A percentile compares a stretch with the other conserved stretches of the same genome.
These are phyloP conservation scores for Misgurnus mizolepis DNA, from an alignment of 2,113 vertebrate genomes.

Conservation along the genomic window DNA sequence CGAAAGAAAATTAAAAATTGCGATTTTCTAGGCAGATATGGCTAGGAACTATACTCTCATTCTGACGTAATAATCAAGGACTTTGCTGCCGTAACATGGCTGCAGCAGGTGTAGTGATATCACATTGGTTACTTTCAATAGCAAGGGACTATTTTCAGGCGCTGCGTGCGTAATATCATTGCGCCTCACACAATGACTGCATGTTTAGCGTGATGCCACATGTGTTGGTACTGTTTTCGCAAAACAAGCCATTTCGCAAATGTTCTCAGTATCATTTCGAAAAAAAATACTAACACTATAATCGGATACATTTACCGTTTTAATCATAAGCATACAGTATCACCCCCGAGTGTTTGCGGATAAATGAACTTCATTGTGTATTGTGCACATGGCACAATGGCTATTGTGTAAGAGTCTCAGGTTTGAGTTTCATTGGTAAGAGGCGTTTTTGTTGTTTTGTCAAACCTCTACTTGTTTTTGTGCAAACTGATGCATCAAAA, in stretches of 20 bases:
- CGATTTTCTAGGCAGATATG: no score
- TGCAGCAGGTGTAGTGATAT: no score
- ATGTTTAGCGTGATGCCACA: slow-evolving; percentile 12
- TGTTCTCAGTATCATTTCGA: slow-evolving; percentile 35
- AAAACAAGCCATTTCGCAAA: background rate
- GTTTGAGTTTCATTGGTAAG: slow-evolving; percentile 61
- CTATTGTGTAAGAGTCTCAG: slow-evolving; percentile 62
- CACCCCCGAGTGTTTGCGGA: slow-evolving; percentile 56
- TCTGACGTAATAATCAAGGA: no score
- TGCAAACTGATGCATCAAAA: background rate
- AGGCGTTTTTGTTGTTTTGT: slow-evolving; percentile 49
- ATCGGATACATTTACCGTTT: slow-evolving; percentile 37
- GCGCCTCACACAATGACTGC: background rate
- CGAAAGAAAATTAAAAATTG: no score
- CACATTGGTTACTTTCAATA: no score
- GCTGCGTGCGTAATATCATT: no score
- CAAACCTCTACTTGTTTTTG: background rate
- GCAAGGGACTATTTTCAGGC: no score
- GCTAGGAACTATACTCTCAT: no score
- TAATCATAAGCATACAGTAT: slow-evolving; percentile 42
- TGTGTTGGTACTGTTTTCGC: background rate
- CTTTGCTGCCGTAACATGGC: no score
- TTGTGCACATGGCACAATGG: slow-evolving; percentile 65
- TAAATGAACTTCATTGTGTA: slow-evolving; percentile 70
- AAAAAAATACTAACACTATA: slow-evolving; percentile 27